These are phyloP conservation scores for Sternotherus odoratus DNA, from an alignment of 2,797 vertebrate species.

Conservation along the genomic window DNA sequence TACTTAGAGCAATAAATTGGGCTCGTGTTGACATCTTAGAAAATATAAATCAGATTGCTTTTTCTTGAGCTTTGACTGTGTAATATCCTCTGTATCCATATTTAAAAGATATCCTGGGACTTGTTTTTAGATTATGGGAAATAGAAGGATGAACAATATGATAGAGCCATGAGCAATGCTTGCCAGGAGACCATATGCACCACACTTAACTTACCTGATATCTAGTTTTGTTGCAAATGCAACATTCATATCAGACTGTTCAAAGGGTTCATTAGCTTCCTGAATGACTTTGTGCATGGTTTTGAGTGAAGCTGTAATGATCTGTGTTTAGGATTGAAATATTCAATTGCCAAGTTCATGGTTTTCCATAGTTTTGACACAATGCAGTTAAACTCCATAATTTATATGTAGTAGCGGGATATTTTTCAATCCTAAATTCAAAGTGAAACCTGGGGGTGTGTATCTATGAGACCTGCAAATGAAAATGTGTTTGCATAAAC, in stretches of 20 bases:
- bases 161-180: background rate
- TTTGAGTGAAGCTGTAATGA: background rate
- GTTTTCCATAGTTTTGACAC: background rate
- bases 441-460: background rate
- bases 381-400: background rate
- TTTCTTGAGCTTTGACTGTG: background rate
- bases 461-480: background rate
- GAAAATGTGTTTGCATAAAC: background rate
- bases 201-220: background rate
- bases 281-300: background rate
- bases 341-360: background rate
- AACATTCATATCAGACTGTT: background rate
- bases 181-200: background rate
- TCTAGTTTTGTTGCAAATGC: background rate
- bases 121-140: background rate
- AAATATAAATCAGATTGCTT: background rate
- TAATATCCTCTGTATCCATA: background rate
- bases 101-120: rapidly evolving
- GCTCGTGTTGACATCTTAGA: background rate
- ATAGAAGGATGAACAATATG: background rate
- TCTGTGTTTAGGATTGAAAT: background rate
- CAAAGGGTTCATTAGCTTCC: background rate
- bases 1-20: background rate
- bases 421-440: background rate
- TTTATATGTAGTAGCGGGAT: background rate